Evolutionary conservation across 2,113 vertebrate species (phyloP), one percentile per base, ranked within the genome.

Genomic region (Manacus vitellinus): DNA sequence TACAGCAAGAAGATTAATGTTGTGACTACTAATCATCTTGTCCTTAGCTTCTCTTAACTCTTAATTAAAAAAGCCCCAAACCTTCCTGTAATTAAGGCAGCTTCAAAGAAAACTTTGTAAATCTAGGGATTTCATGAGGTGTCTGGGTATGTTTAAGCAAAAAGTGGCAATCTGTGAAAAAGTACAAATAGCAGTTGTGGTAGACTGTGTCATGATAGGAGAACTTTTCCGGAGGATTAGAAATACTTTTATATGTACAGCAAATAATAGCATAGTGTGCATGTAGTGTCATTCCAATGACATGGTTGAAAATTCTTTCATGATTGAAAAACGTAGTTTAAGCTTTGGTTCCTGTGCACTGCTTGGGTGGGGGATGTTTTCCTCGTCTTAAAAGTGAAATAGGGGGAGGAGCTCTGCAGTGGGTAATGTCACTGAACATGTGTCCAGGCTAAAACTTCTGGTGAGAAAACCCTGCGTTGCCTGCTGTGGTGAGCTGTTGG

Each of bases 1-100:
- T 84, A 84, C 52, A 75, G 73, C 27, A 55, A 47, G 66, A 85
- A 78, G 70, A 91, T 92, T 89, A 78, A 85, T 92, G 56, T 74
- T 84, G 44, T 81, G 89, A 61, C 66, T 94, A 39, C 66, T 93
- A 76, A 82, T 78, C 20, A 43, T 86, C 33, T 80, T 66, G 54
- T 84, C 82, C 75, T 92, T 92, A 58, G 30, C 37, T 94, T 62
- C 68, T 94, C 62, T 84, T 76, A 90, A 68, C 31, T 90, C 27
- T 43, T 97, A 74, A 83, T 73, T 14, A 5, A 77, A 89, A 66
- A 80, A 61, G 14, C 11, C 18, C 33, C 0, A 74, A 77, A 49
- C n/a, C 12, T 90, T 76, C 37, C 41, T 1, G 2, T 88, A 80
- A 58, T 94, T 80, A 91, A 70, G 24, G 23, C 43, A 71, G 23